Percentiles rank a stretch among this genome's conserved stretches.
Evolutionary conservation across 2,797 vertebrate species (phyloP).

Genomic region (Rhyacichthys aspro): DNA sequence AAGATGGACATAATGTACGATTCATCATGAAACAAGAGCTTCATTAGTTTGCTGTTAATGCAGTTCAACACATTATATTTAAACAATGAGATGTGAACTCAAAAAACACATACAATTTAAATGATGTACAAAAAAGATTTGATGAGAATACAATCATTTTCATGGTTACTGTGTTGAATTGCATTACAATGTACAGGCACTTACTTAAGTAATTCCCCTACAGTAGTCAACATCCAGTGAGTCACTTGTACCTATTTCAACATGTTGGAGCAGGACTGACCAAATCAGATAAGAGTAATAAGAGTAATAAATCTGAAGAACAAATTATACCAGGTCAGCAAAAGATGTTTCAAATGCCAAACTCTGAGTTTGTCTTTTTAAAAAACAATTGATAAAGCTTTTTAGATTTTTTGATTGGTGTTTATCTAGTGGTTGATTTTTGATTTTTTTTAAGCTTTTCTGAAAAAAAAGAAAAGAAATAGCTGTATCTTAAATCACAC

Average conservation of each 20-base stretch:
- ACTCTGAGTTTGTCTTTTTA: slow-evolving; percentile 23
- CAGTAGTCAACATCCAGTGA: not conserved
- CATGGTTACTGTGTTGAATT: not conserved
- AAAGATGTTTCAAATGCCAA: slow-evolving; percentile 28
- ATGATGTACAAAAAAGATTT: not conserved
- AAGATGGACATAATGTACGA: not conserved
- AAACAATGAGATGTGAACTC: not conserved
- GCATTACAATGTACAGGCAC: slow-evolving; percentile 8
- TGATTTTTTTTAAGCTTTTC: slow-evolving; percentile 22
- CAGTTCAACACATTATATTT: slow-evolving; percentile 8
- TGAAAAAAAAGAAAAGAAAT: no score
- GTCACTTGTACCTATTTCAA: not conserved
- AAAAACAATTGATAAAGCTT: slow-evolving; percentile 23
- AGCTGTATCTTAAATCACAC: not conserved
- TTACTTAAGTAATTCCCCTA: slow-evolving; percentile 31
- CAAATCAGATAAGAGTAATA: slow-evolving; percentile 12
- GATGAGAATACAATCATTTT: not conserved
- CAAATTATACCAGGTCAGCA: slow-evolving; percentile 13
- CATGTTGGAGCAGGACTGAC: not conserved
- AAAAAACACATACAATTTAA: not conserved
- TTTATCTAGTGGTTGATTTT: not conserved
- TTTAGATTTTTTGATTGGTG: slow-evolving; percentile 20
- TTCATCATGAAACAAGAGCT: not conserved
- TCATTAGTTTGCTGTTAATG: not conserved
- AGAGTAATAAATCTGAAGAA: slow-evolving; percentile 21